Base-by-base conservation (phyloP, 2,113 vertebrate genomes). In the Hyperoodon ampullatus region DNA sequence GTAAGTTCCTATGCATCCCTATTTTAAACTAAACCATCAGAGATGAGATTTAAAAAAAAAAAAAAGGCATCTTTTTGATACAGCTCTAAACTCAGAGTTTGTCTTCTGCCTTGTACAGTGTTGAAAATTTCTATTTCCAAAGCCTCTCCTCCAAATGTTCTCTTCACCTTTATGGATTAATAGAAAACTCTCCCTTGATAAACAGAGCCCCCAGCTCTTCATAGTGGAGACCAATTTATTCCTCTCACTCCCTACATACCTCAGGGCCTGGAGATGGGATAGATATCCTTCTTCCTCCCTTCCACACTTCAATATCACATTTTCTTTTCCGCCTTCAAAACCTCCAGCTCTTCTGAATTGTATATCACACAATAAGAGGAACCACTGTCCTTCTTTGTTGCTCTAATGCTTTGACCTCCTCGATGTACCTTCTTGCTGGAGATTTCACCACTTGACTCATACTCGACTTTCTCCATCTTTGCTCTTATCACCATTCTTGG, bases 301-400 rank as follows among this genome's bases (percentile, higher is more conserved):
- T 14, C 7, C 15, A 15, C 4, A 18, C 8, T 81, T 81, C 4
- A 15, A 7, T 44, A 60, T 53, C 14, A 23, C 26, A 42, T 18
- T 66, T 28, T n/a, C 8, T 3, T 70, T 35, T 81, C 42, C 11
- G 30, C 26, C 11, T 70, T 83, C 33, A 60, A 77, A n/a, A 33
- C 6, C 6, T 61, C 13, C 8, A 24, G 6, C 5, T 53, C 8
- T 11, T 53, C 66, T 74, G 33, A 65, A 50, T 47, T 70, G 3
- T 6, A 19, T 55, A 23, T 30, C n/a, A 39, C 21, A 2, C 21
- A 11, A 12, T 16, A 14, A 81, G 60, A 70, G 55, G 0, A 39
- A 44, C 5, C 0, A 0, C 28, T 39, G 0, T 19, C 23, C 3
- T n/a, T 61, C 8, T 63, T 23, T 8, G 0, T 65, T 77, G 12